Evolutionary conservation across 1,140 invertebrate species (phyloP), one percentile per base, ranked within the genome.

Genomic region (Apis florea): DNA sequence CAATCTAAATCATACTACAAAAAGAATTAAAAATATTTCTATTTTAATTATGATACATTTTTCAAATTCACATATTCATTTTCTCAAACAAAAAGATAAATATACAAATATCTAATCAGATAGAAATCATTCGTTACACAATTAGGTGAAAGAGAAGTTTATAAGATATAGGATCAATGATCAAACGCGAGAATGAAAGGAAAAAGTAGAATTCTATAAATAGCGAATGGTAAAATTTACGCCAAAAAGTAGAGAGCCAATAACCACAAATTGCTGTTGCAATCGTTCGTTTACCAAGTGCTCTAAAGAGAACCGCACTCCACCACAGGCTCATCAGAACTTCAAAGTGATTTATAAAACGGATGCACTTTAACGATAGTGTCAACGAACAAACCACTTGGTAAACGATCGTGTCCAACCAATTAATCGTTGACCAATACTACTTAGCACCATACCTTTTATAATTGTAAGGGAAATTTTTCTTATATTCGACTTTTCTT

Each of bases 281-380:
- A 71, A 85, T 75, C 63, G 66, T 49, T 79, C 56, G 64, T 77
- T 85, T 75, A n/a, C 13, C 68, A 40, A 82, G 26, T 63, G 56
- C 54, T 64, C 64, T 53, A 40, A 47, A 78, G 56, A 53, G 70
- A 70, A 82, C 69, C 54, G 59, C 75, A 53, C 49, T 61, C 68
- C 24, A 54, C 58, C 58, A 6, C 73, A 69, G 59, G 64, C 59
- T 77, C 64, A 69, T 82, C 79, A 53, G 47, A 86, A 78, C 54
- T 66, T 85, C 80, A 67, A 79, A 86, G 71, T 83, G 81, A 83
- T 87, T 83, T 79, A 83, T 75, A 67, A 79, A 86, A 66, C 71
- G 47, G 69, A 76, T 64, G 26, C 61, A 54, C 61, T 76, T 75
- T 53, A 71, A 54, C 53, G 74, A 67, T 64, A 40, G 73, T 82